phyloP scores from a whole-genome alignment of 2,797 vertebrate species.

The Onychomys leucogaster region DNA sequence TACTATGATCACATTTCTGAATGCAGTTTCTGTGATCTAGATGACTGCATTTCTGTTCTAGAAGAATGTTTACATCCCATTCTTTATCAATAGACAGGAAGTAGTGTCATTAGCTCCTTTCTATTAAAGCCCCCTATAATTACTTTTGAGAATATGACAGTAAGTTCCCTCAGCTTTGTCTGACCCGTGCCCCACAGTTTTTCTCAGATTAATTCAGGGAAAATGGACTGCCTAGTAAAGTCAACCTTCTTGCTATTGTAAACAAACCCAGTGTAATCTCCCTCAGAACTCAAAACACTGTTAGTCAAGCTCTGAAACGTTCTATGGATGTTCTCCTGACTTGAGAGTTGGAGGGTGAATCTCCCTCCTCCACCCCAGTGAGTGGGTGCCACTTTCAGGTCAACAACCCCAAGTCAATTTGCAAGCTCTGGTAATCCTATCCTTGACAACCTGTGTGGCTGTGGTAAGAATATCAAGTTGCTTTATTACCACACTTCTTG shows the following conservation, averaged over 20 bases:
- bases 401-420: neutral
- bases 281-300: neutral
- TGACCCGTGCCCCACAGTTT: neutral
- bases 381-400: neutral
- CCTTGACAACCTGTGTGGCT: neutral
- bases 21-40: neutral
- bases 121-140: neutral
- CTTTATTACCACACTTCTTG: neutral
- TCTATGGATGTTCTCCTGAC: neutral
- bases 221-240: neutral
- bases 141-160: neutral
- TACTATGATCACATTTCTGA: neutral
- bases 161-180: neutral
- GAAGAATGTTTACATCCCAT: neutral
- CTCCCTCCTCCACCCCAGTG: neutral
- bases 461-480: neutral
- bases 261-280: neutral
- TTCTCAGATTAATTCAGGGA: neutral
- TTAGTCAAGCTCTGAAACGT: neutral
- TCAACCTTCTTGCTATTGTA: constrained; percentile 28
- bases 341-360: neutral
- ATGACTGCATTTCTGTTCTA: neutral
- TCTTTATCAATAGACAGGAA: neutral
- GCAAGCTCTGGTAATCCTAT: neutral
- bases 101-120: neutral